phyloP scores from a whole-genome alignment of 2,797 vertebrate genomes.

The Pangasius larnaudii region DNA sequence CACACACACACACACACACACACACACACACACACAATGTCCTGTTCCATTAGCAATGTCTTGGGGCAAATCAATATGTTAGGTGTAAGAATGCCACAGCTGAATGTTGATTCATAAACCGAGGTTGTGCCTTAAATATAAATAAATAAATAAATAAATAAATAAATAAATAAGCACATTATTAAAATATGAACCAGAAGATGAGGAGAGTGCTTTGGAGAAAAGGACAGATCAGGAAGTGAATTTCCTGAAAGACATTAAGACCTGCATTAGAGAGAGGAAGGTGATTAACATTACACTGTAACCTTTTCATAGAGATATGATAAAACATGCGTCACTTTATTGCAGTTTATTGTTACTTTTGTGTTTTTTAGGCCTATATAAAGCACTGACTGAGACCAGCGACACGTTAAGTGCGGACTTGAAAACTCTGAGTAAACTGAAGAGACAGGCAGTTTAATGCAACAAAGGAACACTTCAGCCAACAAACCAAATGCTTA shows the following conservation, averaged over 20 bases:
- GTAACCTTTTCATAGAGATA: not conserved
- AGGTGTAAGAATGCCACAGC: constrained; percentile 33
- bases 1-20: constrained; percentile 47
- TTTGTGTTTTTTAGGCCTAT: not conserved
- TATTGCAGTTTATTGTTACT: not conserved
- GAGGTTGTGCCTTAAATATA: not conserved
- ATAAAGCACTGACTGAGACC: not conserved
- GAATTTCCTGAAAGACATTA: constrained; percentile 10
- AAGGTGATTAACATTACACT: not conserved
- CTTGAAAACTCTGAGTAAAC: not conserved
- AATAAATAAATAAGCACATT: too few relatives aligned
- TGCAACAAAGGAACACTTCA: not conserved
- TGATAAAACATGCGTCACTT: not conserved
- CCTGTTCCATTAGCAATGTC: constrained; percentile 42
- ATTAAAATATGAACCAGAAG: not conserved
- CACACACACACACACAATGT: constrained; percentile 29
- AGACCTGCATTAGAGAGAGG: not conserved
- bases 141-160: not conserved
- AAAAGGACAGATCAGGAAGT: not conserved
- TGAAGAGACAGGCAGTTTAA: not conserved
- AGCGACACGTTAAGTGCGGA: not conserved
- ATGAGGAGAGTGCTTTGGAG: not conserved
- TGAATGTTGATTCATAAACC: constrained; percentile 30
- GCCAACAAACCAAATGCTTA: not conserved
- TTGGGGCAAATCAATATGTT: constrained; percentile 53